A percentile compares a stretch with the other conserved stretches of the same genome.
phyloP scores from a whole-genome alignment of 2,113 vertebrate genomes.

The Cinclus cinclus region DNA sequence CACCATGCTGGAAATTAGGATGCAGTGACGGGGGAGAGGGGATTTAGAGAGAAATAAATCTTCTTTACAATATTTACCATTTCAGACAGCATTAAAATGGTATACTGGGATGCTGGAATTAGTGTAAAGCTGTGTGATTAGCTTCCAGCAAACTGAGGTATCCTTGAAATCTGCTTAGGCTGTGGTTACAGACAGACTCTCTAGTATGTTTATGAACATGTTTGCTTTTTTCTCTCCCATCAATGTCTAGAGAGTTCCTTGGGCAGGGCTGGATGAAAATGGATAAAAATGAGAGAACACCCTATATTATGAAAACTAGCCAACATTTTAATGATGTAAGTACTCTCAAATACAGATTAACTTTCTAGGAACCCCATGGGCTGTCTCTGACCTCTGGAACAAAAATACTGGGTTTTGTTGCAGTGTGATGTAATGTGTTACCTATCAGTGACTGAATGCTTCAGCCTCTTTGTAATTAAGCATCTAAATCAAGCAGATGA shows the following conservation, averaged over 20 bases:
- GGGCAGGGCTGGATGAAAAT: slow-evolving; percentile 98
- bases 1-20: background rate
- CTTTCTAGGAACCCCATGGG: background rate
- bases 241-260: slow-evolving; percentile 88
- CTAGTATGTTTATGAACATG: background rate
- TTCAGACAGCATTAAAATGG: background rate
- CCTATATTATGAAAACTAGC: slow-evolving; percentile 97
- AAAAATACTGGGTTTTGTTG: background rate
- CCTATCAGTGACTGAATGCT: background rate
- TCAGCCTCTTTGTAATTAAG: background rate
- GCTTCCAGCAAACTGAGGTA: background rate
- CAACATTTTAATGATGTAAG: slow-evolving; percentile 96
- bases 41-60: background rate
- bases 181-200: background rate
- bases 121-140: background rate
- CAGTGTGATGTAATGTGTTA: background rate
- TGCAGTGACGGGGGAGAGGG: background rate
- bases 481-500: background rate
- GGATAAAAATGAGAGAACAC: slow-evolving; percentile 92
- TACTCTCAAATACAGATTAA: background rate
- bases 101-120: background rate
- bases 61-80: background rate
- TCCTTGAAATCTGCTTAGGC: background rate
- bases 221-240: background rate
- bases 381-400: background rate